Evolutionary conservation across 2,797 vertebrate species (phyloP).

Genomic region (Etheostoma nigrum): DNA sequence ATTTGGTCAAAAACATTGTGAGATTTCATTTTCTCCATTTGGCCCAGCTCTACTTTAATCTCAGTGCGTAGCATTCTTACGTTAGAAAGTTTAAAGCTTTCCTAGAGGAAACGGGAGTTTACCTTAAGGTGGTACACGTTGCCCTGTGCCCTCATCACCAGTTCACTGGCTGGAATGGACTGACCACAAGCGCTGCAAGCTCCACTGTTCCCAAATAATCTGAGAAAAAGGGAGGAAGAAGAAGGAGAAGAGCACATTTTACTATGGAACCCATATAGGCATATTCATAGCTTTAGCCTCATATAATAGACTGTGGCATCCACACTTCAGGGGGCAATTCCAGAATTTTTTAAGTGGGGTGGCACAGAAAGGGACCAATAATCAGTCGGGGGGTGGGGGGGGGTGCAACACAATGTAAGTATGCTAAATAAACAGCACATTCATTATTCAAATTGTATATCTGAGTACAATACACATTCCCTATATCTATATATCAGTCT

Average conservation of each 20-base stretch:
- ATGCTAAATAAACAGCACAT: too few relatives aligned
- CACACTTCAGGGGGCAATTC: conserved; percentile 6
- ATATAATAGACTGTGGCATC: conserved; percentile 40
- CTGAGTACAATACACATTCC: too few relatives aligned
- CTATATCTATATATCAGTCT: too few relatives aligned
- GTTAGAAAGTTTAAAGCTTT: not conserved
- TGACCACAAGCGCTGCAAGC: conserved; percentile 98
- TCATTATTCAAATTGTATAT: too few relatives aligned
- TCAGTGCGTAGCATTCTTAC: not conserved
- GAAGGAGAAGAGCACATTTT: conserved; percentile 10
- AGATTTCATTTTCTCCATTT: too few relatives aligned
- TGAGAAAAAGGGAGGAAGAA: conserved; percentile 56
- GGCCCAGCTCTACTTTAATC: not conserved
- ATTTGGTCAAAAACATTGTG: too few relatives aligned
- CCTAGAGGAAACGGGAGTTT: conserved; percentile 47
- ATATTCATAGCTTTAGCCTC: conserved; percentile 30
- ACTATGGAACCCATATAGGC: conserved; percentile 21
- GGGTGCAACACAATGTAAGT: too few relatives aligned
- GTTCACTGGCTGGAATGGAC: conserved; percentile 97
- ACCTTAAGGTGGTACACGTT: conserved; percentile 99
- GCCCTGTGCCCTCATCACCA: conserved; percentile 99
- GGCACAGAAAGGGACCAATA: too few relatives aligned
- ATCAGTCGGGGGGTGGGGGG: too few relatives aligned
- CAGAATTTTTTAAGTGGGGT: too few relatives aligned
- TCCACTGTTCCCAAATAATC: conserved; percentile 99